A percentile compares a stretch with the other conserved stretches of the same genome.
Conservation (phyloP, 2,113 vertebrate species). For the Setophaga petechia region DNA sequence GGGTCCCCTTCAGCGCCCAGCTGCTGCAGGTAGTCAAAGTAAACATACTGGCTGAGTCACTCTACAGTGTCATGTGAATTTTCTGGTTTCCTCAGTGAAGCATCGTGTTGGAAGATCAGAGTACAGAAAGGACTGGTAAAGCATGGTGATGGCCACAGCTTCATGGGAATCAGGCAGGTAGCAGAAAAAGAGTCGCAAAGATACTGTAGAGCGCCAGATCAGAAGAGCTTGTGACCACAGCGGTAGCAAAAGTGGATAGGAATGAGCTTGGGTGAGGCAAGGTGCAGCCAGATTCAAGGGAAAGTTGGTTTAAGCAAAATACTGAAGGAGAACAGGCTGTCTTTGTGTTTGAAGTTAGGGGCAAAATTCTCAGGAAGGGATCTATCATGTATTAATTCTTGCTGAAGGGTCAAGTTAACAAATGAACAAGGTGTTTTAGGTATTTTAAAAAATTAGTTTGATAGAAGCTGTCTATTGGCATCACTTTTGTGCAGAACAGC, state of each 20-base stretch:
- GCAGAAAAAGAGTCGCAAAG: not conserved
- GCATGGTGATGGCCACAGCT: not conserved
- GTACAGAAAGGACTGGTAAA: not conserved
- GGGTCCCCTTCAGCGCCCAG: not conserved
- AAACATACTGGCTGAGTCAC: not conserved
- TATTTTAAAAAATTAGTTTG: not conserved
- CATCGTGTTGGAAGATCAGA: not conserved
- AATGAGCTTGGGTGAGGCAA: not conserved
- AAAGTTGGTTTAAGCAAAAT: not conserved
- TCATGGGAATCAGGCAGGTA: not conserved
- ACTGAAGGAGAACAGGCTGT: not conserved
- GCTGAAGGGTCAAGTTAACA: not conserved
- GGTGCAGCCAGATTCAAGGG: not conserved
- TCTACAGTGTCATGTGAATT: not conserved
- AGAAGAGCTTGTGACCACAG: rapidly evolving
- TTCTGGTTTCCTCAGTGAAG: not conserved
- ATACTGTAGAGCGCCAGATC: not conserved
- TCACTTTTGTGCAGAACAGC: not conserved
- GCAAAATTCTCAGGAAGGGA: not conserved
- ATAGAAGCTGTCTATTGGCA: not conserved
- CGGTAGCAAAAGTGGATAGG: not conserved
- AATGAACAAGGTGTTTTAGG: not conserved
- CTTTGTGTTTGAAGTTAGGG: not conserved
- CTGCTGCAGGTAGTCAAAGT: not conserved
- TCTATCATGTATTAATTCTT: not conserved